Evolutionary conservation across 1,140 invertebrate genomes (phyloP).

Genomic region (Sminthurides bifidus): DNA sequence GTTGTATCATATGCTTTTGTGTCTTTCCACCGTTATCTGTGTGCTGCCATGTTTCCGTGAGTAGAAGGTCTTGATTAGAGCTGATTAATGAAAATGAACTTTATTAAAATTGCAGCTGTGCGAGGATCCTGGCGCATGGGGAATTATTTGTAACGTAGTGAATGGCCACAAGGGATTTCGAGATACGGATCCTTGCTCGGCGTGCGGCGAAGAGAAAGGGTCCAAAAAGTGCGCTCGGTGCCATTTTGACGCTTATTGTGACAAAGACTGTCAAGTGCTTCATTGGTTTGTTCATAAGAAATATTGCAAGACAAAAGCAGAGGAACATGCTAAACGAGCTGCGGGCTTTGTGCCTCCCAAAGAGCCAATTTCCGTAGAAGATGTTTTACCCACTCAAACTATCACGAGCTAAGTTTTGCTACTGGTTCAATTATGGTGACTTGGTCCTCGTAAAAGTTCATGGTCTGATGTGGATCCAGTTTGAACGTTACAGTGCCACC

Average conservation of each 20-base stretch:
- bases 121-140: slow-evolving; percentile 46
- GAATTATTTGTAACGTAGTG: slow-evolving; percentile 66
- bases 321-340: slow-evolving; percentile 22
- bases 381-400: too few species aligned
- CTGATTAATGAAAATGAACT: slow-evolving; percentile 19
- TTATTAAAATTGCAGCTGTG: slow-evolving; percentile 32
- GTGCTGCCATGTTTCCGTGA: too few species aligned
- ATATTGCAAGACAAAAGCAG: slow-evolving; percentile 39
- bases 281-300: slow-evolving; percentile 97
- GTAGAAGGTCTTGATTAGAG: slow-evolving; percentile 16
- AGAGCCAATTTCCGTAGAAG: too few species aligned
- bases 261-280: slow-evolving; percentile 80
- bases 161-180: slow-evolving; percentile 70
- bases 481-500: too few species aligned
- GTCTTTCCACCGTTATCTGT: too few species aligned
- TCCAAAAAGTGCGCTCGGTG: slow-evolving; percentile 91
- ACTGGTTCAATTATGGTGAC: too few species aligned
- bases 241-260: slow-evolving; percentile 86
- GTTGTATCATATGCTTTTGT: neutral
- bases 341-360: too few species aligned
- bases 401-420: too few species aligned
- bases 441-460: too few species aligned
- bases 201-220: slow-evolving; percentile 79
- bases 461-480: too few species aligned
- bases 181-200: slow-evolving; percentile 63